These are phyloP conservation scores for Anabacerthia variegaticeps DNA, from an alignment of 2,797 vertebrate species.

Conservation along the genomic window DNA sequence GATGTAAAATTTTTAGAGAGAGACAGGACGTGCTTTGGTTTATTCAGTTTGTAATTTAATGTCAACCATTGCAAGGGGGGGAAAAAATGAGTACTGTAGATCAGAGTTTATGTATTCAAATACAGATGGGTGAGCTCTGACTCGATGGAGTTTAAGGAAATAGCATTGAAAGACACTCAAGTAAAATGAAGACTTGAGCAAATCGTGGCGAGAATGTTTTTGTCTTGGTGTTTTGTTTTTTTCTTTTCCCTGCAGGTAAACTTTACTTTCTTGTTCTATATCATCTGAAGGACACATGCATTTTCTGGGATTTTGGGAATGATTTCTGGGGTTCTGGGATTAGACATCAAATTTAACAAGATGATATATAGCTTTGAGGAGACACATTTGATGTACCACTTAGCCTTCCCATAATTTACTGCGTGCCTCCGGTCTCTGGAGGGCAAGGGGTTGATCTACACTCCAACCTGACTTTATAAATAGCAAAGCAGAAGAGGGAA, in stretches of 20 bases:
- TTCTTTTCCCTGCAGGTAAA: constrained; percentile 39
- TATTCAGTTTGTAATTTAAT: background rate
- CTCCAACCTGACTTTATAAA: constrained; percentile 70
- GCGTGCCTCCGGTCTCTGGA: constrained; percentile 40
- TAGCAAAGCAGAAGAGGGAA: constrained; percentile 59
- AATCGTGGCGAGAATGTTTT: background rate
- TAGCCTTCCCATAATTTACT: constrained; percentile 71
- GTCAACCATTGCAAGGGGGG: fast-evolving
- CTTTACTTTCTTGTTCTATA: constrained; percentile 54
- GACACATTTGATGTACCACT: constrained; percentile 71
- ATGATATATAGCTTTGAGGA: constrained; percentile 71
- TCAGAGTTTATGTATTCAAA: background rate
- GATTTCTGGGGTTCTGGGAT: constrained; percentile 66
- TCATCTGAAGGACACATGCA: constrained; percentile 55
- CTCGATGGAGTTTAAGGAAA: background rate
- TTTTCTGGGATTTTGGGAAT: constrained; percentile 66
- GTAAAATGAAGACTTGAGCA: constrained; percentile 4
- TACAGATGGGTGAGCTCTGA: background rate
- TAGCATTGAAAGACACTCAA: background rate
- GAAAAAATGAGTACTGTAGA: background rate
- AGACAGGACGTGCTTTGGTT: background rate
- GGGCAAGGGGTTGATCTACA: constrained; percentile 56
- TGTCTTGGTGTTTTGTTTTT: background rate
- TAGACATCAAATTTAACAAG: constrained; percentile 72
- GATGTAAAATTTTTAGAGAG: background rate